Percentiles rank a stretch among this genome's conserved stretches.
Evolutionary conservation across 2,888 invertebrate genomes (phyloP).

Genomic region (Pasiphila rectangulata): DNA sequence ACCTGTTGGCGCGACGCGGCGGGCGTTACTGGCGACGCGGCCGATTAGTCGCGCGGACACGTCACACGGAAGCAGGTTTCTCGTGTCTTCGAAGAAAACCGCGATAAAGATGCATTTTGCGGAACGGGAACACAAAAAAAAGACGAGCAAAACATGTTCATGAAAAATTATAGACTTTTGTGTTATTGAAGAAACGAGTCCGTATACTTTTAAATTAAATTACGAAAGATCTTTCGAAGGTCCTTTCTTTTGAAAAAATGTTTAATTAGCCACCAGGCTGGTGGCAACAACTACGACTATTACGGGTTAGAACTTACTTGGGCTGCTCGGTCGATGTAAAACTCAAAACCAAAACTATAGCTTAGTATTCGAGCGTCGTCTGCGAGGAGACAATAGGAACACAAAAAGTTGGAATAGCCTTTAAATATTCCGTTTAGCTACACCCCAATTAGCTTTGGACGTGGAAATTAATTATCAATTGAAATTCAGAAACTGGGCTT

Average conservation of each 20-base stretch:
- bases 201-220: not conserved
- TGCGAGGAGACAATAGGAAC: not conserved
- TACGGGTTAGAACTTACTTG: no score
- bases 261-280: no score
- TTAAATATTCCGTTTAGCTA: not conserved
- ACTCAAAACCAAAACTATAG: not conserved
- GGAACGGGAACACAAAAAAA: conserved; percentile 38
- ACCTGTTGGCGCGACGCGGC: conserved; percentile 75
- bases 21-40: conserved; percentile 69
- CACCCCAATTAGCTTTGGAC: not conserved
- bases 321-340: no score
- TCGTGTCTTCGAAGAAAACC: conserved; percentile 64
- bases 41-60: conserved; percentile 70
- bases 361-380: not conserved
- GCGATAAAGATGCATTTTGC: conserved; percentile 54
- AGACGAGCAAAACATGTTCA: conserved; percentile 3
- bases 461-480: not conserved
- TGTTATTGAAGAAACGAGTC: not conserved
- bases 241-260: no score
- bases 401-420: not conserved
- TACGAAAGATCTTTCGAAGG: no score
- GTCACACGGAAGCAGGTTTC: conserved; percentile 78
- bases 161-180: not conserved
- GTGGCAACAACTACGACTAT: no score
- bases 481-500: not conserved